Conservation (phyloP, 2,888 invertebrate genomes). For the Shargacucullia verbasci region DNA sequence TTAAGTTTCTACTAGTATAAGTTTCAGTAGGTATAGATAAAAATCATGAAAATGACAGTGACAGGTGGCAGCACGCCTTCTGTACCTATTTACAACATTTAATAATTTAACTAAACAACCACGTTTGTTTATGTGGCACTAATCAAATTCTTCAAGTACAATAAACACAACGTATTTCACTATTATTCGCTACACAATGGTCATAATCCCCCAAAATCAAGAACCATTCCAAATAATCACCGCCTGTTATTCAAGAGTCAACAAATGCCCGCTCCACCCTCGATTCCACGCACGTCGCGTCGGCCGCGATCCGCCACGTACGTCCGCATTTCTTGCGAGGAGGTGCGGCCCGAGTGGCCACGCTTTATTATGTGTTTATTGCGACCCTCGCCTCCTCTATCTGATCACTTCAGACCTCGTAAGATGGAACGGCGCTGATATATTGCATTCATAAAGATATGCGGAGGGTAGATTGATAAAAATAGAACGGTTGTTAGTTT, state of each 20-base stretch:
- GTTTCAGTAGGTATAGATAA: too few relatives aligned
- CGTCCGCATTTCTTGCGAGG: slow-evolving; percentile 57
- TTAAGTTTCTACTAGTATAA: too few relatives aligned
- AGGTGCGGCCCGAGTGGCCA: slow-evolving; percentile 55
- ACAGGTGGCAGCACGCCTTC: too few relatives aligned
- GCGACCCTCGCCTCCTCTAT: slow-evolving; percentile 68
- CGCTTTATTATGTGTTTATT: slow-evolving; percentile 79
- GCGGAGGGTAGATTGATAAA: slow-evolving; percentile 51
- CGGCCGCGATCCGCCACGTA: slow-evolving; percentile 47
- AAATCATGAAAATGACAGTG: too few relatives aligned
- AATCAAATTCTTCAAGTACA: too few relatives aligned
- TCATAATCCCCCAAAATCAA: slow-evolving; percentile 23
- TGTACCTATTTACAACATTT: too few relatives aligned
- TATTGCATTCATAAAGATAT: slow-evolving; percentile 58
- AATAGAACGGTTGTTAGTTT: slow-evolving; percentile 46
- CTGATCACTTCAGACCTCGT: slow-evolving; percentile 69
- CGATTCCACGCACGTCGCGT: slow-evolving; percentile 57
- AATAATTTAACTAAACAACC: too few relatives aligned
- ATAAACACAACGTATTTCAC: too few relatives aligned
- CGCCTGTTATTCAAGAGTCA: slow-evolving; percentile 27
- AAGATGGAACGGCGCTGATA: slow-evolving; percentile 61
- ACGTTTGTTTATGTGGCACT: too few relatives aligned
- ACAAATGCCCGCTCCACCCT: slow-evolving; percentile 23
- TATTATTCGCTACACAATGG: slow-evolving; percentile 1
- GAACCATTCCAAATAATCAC: slow-evolving; percentile 35